Evolutionary conservation across 2,888 invertebrate genomes (phyloP), one percentile per base, ranked within the genome.

Genomic region (Maniola hyperantus): DNA sequence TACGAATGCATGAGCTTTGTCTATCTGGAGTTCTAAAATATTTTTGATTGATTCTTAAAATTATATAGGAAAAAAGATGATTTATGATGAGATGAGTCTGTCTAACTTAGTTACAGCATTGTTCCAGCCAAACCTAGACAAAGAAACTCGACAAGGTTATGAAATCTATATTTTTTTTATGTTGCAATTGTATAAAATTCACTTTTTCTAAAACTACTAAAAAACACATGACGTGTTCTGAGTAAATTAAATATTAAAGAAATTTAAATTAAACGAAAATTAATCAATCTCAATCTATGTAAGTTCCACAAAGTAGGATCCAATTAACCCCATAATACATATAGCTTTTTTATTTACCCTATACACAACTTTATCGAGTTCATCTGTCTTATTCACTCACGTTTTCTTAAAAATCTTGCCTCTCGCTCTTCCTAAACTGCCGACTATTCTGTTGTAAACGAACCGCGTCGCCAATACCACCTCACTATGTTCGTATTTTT

Each of bases 391-490:
- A 71, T 26, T 80, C 79, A 91, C 91, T 91, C 91, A 91, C 91
- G 84, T 88, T 84, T 87, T 85, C 77, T 91, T 91, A 77, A 91
- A 85, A 82, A 91, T 91, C 77, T 79, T 83, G 71, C 91, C 90
- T 78, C 89, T 85, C 76, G 89, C 90, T 76, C 90, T 76, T 66
- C 85, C 87, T 72, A 91, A 76, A 79, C 85, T 88, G 72, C 91
- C 88, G 72, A 91, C 80, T 69, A 91, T 75, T 69, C 80, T 80
- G 82, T 77, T 81, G 84, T 87, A 91, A 63, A 87, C 87, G 69
- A 82, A 78, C 44, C 84, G 82, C 83, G 84, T 70, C 89, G 82
- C 77, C 81, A 80, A 67, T 79, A 77, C 78, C 81, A 80, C 79
- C 80, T 76, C 82, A 71, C 85, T 87, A 84, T 66, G 65, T 70